A percentile compares a stretch with the other conserved stretches of the same genome.
These are phyloP conservation scores for Brenthis daphne DNA, from an alignment of 2,888 invertebrate genomes.

Conservation along the genomic window DNA sequence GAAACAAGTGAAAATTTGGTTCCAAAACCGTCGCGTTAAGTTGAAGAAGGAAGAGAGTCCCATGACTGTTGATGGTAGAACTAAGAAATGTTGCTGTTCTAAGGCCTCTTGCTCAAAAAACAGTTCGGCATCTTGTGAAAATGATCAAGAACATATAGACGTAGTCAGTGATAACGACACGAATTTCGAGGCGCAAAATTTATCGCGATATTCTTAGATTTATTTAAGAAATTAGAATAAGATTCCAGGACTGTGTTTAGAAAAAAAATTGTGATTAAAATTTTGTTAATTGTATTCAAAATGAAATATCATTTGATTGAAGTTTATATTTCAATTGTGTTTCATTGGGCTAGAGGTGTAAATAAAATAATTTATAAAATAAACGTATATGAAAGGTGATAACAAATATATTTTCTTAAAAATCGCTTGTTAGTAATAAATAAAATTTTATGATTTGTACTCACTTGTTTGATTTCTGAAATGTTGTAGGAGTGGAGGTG, in stretches of 20 bases:
- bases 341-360: slow-evolving; percentile 48
- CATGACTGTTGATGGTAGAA: slow-evolving; percentile 53
- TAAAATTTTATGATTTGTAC: slow-evolving; percentile 63
- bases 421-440: slow-evolving; percentile 61
- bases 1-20: slow-evolving; percentile 98
- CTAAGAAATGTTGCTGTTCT: slow-evolving; percentile 68
- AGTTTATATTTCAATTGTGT: neutral
- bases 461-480: slow-evolving; percentile 43
- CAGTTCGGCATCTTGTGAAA: slow-evolving; percentile 60
- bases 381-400: slow-evolving; percentile 31
- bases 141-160: slow-evolving; percentile 71
- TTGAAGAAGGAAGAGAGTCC: slow-evolving; percentile 94
- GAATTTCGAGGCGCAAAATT: slow-evolving; percentile 62
- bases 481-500: slow-evolving; percentile 35
- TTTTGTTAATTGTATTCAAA: neutral
- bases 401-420: slow-evolving; percentile 63
- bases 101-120: slow-evolving; percentile 62
- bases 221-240: neutral
- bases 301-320: slow-evolving; percentile 39
- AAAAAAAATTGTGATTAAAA: neutral
- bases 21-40: slow-evolving; percentile 96
- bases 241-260: neutral
- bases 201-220: slow-evolving; percentile 59
- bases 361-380: slow-evolving; percentile 65
- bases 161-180: slow-evolving; percentile 72